phyloP scores from a whole-genome alignment of 2,797 vertebrate species.

The Acanthurus lineatus region DNA sequence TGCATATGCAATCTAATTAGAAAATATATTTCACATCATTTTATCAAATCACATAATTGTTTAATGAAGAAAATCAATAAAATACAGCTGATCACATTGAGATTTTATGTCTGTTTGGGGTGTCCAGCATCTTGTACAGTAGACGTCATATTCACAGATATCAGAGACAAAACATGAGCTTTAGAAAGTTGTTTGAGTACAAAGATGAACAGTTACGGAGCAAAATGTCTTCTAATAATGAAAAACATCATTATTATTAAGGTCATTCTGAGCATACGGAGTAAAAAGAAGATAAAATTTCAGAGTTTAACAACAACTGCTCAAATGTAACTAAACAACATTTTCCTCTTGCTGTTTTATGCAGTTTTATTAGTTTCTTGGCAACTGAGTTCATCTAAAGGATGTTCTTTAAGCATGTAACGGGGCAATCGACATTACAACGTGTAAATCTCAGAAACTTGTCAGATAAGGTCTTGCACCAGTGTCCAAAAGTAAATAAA shows the following conservation, averaged over 20 bases:
- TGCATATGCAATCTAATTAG: not conserved
- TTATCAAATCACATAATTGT: not conserved
- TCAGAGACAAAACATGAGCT: not conserved
- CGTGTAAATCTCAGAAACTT: slow-evolving; percentile 8
- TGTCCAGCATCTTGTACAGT: not conserved
- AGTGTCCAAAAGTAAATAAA: slow-evolving; percentile 6
- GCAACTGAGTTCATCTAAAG: not conserved
- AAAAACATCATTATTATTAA: not conserved
- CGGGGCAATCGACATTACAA: slow-evolving; percentile 26
- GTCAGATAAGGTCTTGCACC: not conserved
- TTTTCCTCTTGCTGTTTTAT: not conserved
- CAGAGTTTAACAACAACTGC: not conserved
- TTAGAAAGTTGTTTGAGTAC: not conserved
- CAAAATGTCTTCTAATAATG: not conserved
- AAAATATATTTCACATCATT: not conserved
- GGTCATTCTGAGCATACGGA: not conserved
- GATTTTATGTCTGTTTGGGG: not conserved
- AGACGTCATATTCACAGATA: not conserved
- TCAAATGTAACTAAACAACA: not conserved
- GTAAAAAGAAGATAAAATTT: too few relatives aligned
- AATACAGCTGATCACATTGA: slow-evolving; percentile 10
- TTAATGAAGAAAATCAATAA: slow-evolving; percentile 39
- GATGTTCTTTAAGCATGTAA: not conserved
- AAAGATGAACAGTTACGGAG: not conserved
- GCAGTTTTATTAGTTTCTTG: slow-evolving; percentile 11